phyloP scores from a whole-genome alignment of 64 coral and sea anemone genomes.

The Catalaphyllia jardinei region DNA sequence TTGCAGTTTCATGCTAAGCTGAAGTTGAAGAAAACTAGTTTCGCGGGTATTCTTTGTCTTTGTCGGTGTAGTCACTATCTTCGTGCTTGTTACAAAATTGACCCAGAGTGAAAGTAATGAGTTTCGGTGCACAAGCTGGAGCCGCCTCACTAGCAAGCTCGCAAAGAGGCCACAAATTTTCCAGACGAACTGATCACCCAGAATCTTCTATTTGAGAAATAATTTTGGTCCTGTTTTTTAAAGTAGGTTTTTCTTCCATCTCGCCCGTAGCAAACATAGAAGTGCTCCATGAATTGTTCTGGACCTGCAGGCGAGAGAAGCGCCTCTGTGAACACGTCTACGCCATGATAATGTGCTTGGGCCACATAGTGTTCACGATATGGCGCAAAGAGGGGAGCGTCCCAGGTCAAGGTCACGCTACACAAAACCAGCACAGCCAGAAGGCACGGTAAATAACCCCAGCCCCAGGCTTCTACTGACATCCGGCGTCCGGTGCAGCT shows the following conservation, averaged over 20 bases:
- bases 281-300: constrained; percentile 94
- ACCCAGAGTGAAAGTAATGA: not conserved
- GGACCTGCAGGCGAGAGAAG: constrained; percentile 85
- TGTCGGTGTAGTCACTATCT: too few relatives aligned
- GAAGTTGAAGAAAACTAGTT: too few relatives aligned
- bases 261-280: constrained; percentile 94
- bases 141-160: constrained; percentile 63
- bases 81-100: too few relatives aligned
- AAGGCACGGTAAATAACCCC: constrained; percentile 70
- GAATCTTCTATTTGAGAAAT: constrained; percentile 95
- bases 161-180: constrained; percentile 96
- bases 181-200: constrained; percentile 93
- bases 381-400: constrained; percentile 86
- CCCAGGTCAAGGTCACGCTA: constrained; percentile 96
- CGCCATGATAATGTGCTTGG: constrained; percentile 81
- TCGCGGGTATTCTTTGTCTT: too few relatives aligned
- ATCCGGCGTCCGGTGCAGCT: not conserved
- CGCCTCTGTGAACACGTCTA: constrained; percentile 94
- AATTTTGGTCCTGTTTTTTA: constrained; percentile 89
- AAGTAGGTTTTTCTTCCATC: constrained; percentile 99
- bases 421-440: constrained; percentile 90
- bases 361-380: constrained; percentile 96
- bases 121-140: not conserved
- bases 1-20: too few relatives aligned
- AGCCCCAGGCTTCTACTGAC: constrained; percentile 24